These are phyloP conservation scores for Diuraphis noxia DNA, from an alignment of 1,140 invertebrate species.

Conservation along the genomic window DNA sequence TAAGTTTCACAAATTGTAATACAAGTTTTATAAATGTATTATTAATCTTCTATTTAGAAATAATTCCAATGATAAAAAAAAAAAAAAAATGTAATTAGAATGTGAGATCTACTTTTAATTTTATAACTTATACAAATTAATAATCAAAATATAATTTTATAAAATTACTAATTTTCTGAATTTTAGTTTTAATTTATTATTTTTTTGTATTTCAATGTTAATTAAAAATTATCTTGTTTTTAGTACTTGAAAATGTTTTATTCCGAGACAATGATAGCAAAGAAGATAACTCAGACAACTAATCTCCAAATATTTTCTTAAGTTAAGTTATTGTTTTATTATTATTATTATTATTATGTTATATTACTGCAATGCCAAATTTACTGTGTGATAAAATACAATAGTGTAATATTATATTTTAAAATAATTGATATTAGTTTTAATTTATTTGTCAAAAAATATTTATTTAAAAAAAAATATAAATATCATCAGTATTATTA, in stretches of 20 bases:
- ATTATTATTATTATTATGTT: neutral
- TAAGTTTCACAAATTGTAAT: neutral
- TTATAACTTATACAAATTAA: too few relatives aligned
- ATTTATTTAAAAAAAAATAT: conserved; percentile 20
- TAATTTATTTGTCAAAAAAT: conserved; percentile 6
- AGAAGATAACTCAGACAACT: conserved; percentile 28
- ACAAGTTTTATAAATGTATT: neutral
- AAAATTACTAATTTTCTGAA: neutral
- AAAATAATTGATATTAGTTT: conserved; percentile 17
- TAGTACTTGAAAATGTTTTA: conserved; percentile 41
- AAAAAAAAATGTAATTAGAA: neutral
- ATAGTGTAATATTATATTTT: conserved; percentile 42
- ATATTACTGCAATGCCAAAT: conserved; percentile 39
- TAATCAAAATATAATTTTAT: neutral
- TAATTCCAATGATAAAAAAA: neutral
- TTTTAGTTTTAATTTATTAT: neutral
- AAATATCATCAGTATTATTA: conserved; percentile 36
- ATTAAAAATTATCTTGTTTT: neutral
- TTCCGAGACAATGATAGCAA: neutral
- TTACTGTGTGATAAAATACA: conserved; percentile 28
- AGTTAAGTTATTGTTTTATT: conserved; percentile 14
- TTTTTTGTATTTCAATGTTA: neutral
- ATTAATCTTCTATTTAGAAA: neutral
- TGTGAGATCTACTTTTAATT: neutral
- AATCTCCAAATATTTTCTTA: neutral